Conservation (phyloP, 1,140 invertebrate species). For the Pissodes strobi region DNA sequence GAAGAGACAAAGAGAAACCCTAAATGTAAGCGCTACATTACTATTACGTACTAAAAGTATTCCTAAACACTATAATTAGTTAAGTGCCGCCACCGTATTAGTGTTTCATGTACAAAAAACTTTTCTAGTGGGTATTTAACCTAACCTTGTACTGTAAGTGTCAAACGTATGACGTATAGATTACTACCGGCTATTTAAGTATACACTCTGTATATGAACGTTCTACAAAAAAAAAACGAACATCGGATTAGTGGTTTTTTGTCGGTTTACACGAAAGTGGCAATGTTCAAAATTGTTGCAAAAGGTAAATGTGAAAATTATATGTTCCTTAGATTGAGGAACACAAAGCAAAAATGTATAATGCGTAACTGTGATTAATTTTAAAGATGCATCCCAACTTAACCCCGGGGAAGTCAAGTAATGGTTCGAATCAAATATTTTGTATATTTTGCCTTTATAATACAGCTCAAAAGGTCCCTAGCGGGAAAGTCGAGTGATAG, state of each 20-base stretch:
- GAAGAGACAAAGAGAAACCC: slow-evolving; percentile 41
- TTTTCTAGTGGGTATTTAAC: slow-evolving; percentile 51
- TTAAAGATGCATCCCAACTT: too few relatives aligned
- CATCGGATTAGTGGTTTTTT: background rate
- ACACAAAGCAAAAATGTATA: too few relatives aligned
- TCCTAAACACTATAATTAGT: slow-evolving; percentile 38
- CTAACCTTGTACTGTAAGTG: slow-evolving; percentile 54
- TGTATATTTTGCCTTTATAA: too few relatives aligned
- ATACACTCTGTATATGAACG: slow-evolving; percentile 43
- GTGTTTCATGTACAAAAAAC: slow-evolving; percentile 54
- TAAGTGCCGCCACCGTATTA: slow-evolving; percentile 55
- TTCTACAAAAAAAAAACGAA: slow-evolving; percentile 12
- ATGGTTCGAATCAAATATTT: too few relatives aligned
- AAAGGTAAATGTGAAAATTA: too few relatives aligned
- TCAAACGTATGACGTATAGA: slow-evolving; percentile 39
- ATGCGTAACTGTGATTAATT: too few relatives aligned
- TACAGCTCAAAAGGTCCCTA: too few relatives aligned
- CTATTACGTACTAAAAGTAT: slow-evolving; percentile 49
- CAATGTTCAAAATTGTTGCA: too few relatives aligned
- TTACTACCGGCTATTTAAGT: slow-evolving; percentile 46
- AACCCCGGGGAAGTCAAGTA: too few relatives aligned
- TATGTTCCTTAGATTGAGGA: too few relatives aligned
- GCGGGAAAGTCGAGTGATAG: too few relatives aligned
- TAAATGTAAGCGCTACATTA: slow-evolving; percentile 46
- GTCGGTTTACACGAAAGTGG: too few relatives aligned